phyloP scores from a whole-genome alignment of 2,888 invertebrate genomes.

The Augochlorella aurata region DNA sequence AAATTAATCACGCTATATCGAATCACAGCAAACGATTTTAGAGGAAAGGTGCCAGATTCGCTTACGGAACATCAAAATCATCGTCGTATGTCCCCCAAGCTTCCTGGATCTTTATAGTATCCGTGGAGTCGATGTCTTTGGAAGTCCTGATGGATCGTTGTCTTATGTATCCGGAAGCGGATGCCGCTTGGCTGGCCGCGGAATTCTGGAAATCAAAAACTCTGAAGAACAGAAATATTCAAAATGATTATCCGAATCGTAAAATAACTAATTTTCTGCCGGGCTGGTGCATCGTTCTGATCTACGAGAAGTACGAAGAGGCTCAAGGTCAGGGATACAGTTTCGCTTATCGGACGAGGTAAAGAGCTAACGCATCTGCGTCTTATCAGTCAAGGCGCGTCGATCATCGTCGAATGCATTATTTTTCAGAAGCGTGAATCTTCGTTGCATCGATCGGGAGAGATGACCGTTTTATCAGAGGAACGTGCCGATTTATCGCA shows the following conservation, averaged over 20 bases:
- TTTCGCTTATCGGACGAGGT: background rate
- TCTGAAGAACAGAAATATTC: background rate
- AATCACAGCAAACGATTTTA: no score
- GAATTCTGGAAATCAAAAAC: background rate
- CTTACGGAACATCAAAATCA: background rate
- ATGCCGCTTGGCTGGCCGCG: background rate
- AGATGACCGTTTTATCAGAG: background rate
- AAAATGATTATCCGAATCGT: background rate
- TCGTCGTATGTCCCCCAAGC: background rate
- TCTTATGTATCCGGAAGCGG: background rate
- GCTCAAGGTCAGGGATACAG: background rate
- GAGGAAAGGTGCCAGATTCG: background rate
- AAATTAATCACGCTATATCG: background rate
- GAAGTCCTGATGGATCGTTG: background rate
- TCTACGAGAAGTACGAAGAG: no score
- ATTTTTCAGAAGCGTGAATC: background rate
- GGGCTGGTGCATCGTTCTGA: no score
- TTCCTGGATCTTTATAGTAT: background rate
- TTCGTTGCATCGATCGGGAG: background rate
- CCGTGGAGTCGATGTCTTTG: background rate
- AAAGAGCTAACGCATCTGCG: background rate
- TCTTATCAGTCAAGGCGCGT: background rate
- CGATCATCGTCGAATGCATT: background rate
- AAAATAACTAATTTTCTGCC: no score
- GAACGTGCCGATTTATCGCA: conserved; percentile 13